Conservation (phyloP, 2,797 vertebrate genomes). For the Lacerta bilineata region DNA sequence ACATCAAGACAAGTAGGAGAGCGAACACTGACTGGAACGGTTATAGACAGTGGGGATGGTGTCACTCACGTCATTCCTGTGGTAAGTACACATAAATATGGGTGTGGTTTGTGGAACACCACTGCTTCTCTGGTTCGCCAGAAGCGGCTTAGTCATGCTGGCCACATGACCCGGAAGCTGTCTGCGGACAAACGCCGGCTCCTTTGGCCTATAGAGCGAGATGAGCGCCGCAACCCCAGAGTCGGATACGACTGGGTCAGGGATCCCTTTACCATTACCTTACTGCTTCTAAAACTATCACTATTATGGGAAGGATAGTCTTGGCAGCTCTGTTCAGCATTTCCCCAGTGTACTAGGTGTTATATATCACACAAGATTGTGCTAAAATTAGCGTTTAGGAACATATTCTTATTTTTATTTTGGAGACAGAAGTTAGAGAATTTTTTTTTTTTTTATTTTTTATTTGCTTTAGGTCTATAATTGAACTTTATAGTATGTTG, state of each 20-base stretch:
- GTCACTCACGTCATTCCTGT: constrained; percentile 98
- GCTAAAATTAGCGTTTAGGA: background rate
- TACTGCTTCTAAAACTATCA: background rate
- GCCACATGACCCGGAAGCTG: too few relatives aligned
- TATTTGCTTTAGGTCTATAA: background rate
- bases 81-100: constrained; percentile 79
- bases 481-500: background rate
- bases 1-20: constrained; percentile 96
- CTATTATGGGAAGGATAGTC: background rate
- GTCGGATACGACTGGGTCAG: too few relatives aligned
- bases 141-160: too few relatives aligned
- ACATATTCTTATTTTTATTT: background rate
- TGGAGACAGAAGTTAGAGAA: background rate
- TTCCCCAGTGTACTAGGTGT: background rate
- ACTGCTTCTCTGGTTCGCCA: background rate
- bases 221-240: too few relatives aligned
- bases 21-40: constrained; percentile 92
- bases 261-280: background rate
- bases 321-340: background rate
- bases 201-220: too few relatives aligned
- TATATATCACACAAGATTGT: background rate
- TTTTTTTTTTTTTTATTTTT: background rate
- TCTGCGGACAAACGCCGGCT: too few relatives aligned
- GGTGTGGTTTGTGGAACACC: background rate
- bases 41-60: constrained; percentile 97